Evolutionary conservation across 2,888 invertebrate genomes (phyloP), one percentile per base, ranked within the genome.

Genomic region (Noctua janthina): DNA sequence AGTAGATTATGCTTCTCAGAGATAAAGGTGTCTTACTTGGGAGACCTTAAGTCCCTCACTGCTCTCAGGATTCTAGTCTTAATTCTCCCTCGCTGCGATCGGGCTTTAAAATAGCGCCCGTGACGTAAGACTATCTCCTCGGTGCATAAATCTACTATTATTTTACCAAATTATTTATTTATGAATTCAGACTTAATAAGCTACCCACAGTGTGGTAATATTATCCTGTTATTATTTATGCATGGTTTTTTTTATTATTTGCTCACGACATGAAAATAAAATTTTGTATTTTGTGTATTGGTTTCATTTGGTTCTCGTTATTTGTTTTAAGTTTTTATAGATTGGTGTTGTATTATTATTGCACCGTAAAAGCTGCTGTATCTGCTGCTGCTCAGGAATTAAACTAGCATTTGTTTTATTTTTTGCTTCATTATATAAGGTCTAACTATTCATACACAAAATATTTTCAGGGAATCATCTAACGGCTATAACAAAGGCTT

Each of bases 251-350:
- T 68, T 35, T 70, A 62, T 77, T 46, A 74, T 80, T 84, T 76
- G 39, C 64, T 56, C 70, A 49, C n/a, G 7, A 43, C 29, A 54
- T 13, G 5, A 1, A 59, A 87, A 80, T 80, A 80, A 87, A 84
- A 23, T 35, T 23, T 75, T 74, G 17, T 49, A 39, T 80, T 75
- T 84, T 69, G 73, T 62, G 75, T 73, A 49, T 84, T 87, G n/a
- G 71, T 87, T 87, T 85, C n/a, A 84, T 80, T 87, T 72, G n/a
- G 29, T 39, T 35, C 10, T 67, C 13, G 75, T 84, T 13, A 13
- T 69, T 39, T 29, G 39, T 71, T 59, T 49, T 74, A 17, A 39
- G 29, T 74, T 46, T 39, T 51, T 51, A 49, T 35, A 78, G 56
- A 49, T 56, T 3, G 8, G 2, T 56, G 49, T 70, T 51, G 17